Conservation (phyloP, 1,140 invertebrate genomes). For the Arion vulgaris region DNA sequence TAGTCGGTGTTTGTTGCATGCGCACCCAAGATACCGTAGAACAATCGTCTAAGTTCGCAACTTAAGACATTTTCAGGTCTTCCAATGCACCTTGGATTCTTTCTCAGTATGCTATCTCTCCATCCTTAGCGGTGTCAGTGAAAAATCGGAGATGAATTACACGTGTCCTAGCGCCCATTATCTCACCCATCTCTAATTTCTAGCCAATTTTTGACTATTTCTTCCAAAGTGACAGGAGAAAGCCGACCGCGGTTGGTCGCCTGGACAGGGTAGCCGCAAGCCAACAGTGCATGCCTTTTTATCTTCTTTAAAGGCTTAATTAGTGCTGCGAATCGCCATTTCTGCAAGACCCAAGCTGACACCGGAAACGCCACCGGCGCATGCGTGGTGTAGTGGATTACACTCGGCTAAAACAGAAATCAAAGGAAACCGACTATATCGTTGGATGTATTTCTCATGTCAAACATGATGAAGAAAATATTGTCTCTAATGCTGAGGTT, state of each 20-base stretch:
- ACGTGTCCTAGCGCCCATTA: slow-evolving; percentile 20
- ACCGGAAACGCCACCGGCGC: slow-evolving; percentile 23
- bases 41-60: neutral
- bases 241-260: neutral
- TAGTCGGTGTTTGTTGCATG: neutral
- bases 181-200: slow-evolving; percentile 25
- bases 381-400: slow-evolving; percentile 35
- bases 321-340: slow-evolving; percentile 9
- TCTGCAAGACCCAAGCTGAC: slow-evolving; percentile 6
- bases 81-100: neutral
- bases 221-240: neutral
- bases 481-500: no score
- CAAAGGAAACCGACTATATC: neutral
- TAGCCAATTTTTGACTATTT: slow-evolving; percentile 7
- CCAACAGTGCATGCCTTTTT: slow-evolving; percentile 21
- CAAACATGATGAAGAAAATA: neutral
- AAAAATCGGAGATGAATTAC: neutral
- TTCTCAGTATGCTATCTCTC: neutral
- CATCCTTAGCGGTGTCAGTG: neutral
- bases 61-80: slow-evolving; percentile 7
- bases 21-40: neutral
- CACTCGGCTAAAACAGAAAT: neutral
- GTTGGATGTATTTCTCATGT: neutral
- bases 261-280: slow-evolving; percentile 18
- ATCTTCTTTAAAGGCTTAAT: slow-evolving; percentile 28